Base-by-base conservation (phyloP, 1,140 invertebrate species). In the Apolygus lucorum region DNA sequence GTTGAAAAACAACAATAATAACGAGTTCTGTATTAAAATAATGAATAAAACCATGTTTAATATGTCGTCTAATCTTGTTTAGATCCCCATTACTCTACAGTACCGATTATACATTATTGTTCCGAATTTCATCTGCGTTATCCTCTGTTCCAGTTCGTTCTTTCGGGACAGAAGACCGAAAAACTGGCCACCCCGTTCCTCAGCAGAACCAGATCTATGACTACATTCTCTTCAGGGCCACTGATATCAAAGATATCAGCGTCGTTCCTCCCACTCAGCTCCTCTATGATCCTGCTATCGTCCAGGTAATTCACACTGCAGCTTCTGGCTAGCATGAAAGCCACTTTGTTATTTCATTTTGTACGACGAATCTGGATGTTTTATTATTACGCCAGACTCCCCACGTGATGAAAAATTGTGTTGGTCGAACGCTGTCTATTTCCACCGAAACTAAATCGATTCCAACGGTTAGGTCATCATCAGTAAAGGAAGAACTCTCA, bases 221-320 rank as follows among this genome's bases (percentile, higher is more conserved):
- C 76, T 98, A 96, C 79, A 99, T 99, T 74, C 87, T 99, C 66
- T 99, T 99, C 81, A 84, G 96, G 73, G 97, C 96, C 28, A 90
- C 92, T 74, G 97, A 99, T 79, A 99, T 99, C 76, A 99, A 99
- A 82, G 97, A 99, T 79, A 94, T 99, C 75, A 87, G 94, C 79
- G 95, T 99, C 70, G 87, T 96, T 54, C 90, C 89, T 77, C 89
- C 71, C 27, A 74, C 73, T 42, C 70, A 68, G 25, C 72, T 75
- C 52, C 82, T 91, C 78, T 87, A 94, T 84, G 95, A 98, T 84
- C 95, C 95, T 67, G 95, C 95, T 62, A 98, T 98, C 80, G 91
- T 98, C 21, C 68, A 72, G 62, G 69, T 70, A 21, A 67, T 22
- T 28, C 34, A 42, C 17, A n/a, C n/a, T n/a, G n/a, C n/a, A n/a